Percentiles rank a stretch among this genome's conserved stretches.
phyloP scores from a whole-genome alignment of 2,113 vertebrate genomes.

The Acanthisitta chloris region DNA sequence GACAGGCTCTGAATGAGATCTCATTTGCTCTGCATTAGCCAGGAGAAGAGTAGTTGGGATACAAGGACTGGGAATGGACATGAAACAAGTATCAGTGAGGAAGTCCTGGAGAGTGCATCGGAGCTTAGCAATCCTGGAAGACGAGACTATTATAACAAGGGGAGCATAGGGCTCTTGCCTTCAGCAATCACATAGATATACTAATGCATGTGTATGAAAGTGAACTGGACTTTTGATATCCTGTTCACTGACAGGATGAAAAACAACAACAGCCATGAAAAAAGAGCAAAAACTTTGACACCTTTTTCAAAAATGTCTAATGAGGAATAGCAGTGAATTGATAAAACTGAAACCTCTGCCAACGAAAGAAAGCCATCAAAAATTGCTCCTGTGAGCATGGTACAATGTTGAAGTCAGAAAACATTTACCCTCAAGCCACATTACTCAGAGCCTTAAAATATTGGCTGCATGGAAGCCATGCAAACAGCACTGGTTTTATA shows the following conservation, averaged over 20 bases:
- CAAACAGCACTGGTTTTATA: conserved; percentile 8
- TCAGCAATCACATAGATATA: background rate
- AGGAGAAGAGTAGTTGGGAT: background rate
- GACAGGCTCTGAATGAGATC: background rate
- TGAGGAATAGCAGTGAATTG: background rate
- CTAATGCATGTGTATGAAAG: background rate
- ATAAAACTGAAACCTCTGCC: background rate
- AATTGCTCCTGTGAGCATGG: background rate
- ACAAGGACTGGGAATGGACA: background rate
- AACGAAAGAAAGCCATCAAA: background rate
- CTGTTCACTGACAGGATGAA: background rate
- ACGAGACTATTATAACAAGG: background rate
- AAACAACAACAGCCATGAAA: background rate
- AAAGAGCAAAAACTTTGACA: background rate
- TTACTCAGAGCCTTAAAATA: background rate
- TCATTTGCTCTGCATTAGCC: background rate
- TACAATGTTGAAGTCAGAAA: background rate
- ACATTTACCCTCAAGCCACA: background rate
- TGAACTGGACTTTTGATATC: background rate
- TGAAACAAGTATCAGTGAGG: background rate
- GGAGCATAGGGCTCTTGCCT: background rate
- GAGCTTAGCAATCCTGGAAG: background rate
- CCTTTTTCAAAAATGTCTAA: background rate
- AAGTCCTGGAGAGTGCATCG: accelerated
- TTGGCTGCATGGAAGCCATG: background rate